These are phyloP conservation scores for Agapostemon virescens DNA, from an alignment of 2,888 invertebrate species.

Conservation along the genomic window DNA sequence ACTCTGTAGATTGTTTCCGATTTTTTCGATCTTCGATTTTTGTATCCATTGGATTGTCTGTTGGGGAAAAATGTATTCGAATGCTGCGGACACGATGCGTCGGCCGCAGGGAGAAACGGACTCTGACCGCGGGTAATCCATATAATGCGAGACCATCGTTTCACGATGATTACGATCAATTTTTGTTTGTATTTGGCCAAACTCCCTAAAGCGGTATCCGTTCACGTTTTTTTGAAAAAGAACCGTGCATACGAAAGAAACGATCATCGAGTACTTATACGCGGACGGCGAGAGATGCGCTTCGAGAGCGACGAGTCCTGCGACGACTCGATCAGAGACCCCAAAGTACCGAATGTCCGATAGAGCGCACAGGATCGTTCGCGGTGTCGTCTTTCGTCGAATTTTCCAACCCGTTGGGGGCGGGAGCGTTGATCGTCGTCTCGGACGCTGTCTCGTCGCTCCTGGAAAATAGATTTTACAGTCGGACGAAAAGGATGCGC, in stretches of 20 bases:
- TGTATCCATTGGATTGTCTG: slow-evolving; percentile 79
- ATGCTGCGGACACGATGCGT: slow-evolving; percentile 61
- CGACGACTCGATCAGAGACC: slow-evolving; percentile 59
- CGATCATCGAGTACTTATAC: slow-evolving; percentile 48
- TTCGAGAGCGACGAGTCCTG: slow-evolving; percentile 44
- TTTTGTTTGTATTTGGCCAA: slow-evolving; percentile 77
- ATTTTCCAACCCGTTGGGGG: too few species aligned
- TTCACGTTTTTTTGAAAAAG: slow-evolving; percentile 60
- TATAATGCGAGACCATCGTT: slow-evolving; percentile 62
- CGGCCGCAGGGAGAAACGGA: slow-evolving; percentile 71
- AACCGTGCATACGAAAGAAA: slow-evolving; percentile 27
- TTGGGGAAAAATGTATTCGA: slow-evolving; percentile 72
- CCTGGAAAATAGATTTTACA: not conserved
- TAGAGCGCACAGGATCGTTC: slow-evolving; percentile 56
- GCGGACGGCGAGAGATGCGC: slow-evolving; percentile 37
- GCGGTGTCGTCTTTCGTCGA: slow-evolving; percentile 17
- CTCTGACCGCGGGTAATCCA: slow-evolving; percentile 66
- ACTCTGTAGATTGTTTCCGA: slow-evolving; percentile 49
- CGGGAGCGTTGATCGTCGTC: not conserved
- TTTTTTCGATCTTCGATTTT: slow-evolving; percentile 59
- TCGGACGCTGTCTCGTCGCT: not conserved
- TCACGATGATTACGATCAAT: slow-evolving; percentile 62
- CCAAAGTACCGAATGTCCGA: slow-evolving; percentile 75
- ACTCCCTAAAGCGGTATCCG: slow-evolving; percentile 80
- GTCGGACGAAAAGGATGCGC: slow-evolving; percentile 16